These are phyloP conservation scores for Chromis chromis DNA, from an alignment of 2,797 vertebrate species.

Conservation along the genomic window DNA sequence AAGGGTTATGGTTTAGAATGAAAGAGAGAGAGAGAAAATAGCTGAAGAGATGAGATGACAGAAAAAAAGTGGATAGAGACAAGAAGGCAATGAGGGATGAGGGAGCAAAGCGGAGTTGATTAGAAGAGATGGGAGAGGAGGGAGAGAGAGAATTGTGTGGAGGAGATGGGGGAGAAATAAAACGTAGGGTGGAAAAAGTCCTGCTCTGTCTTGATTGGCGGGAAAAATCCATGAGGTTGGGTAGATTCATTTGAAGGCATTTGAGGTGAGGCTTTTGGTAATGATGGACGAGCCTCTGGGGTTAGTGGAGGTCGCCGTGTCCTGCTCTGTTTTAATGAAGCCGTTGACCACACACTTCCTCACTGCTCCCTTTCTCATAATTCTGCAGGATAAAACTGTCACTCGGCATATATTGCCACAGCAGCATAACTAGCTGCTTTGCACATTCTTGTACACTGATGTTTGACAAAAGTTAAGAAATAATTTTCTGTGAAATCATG, in stretches of 20 bases:
- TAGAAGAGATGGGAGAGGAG: slow-evolving; percentile 36
- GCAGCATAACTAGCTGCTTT: slow-evolving; percentile 9
- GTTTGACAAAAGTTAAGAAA: not conserved
- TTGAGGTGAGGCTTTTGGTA: slow-evolving; percentile 20
- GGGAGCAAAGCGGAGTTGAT: slow-evolving; percentile 42
- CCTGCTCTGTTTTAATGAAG: slow-evolving; percentile 48
- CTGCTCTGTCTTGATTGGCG: slow-evolving; percentile 11
- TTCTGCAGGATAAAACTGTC: slow-evolving; percentile 24
- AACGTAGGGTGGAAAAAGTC: not conserved
- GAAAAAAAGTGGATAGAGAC: slow-evolving; percentile 33
- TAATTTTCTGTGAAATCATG: not conserved
- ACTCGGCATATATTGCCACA: not conserved
- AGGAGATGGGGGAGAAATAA: not conserved
- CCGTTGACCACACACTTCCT: slow-evolving; percentile 41
- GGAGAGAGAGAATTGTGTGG: slow-evolving; percentile 11
- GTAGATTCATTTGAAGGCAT: slow-evolving; percentile 3
- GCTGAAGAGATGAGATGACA: slow-evolving; percentile 50
- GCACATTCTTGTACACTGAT: slow-evolving; percentile 1
- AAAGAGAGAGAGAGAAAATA: slow-evolving; percentile 49
- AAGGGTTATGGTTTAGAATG: slow-evolving; percentile 69
- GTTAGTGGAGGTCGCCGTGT: slow-evolving; percentile 30
- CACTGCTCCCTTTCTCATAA: slow-evolving; percentile 19
- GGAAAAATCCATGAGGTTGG: slow-evolving; percentile 1
- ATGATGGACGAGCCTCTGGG: slow-evolving; percentile 18
- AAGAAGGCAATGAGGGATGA: slow-evolving; percentile 29